Base-by-base conservation (phyloP, 2,797 vertebrate species). In the Acanthurus tractus region DNA sequence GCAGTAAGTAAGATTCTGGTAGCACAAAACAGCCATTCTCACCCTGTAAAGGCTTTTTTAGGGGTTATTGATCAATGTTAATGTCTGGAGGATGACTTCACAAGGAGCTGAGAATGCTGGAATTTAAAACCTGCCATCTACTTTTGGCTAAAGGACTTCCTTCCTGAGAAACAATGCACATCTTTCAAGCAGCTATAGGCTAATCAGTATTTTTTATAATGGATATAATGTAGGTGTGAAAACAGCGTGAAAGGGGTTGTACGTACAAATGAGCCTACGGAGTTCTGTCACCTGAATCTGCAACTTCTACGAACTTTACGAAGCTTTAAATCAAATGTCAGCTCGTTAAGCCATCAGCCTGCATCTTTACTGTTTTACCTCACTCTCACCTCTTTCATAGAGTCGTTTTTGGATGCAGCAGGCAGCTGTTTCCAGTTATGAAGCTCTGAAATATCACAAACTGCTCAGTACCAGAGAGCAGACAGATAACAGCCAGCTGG, bases 1-100 rank as follows among this genome's bases (percentile, higher is more conserved):
- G 63, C 10, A 1, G 40, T 72, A 55, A 81, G 75, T 70, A 20
- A 22, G 44, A 75, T 74, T 84, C 81, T 70, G 66, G 61, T 2
- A 23, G 62, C 71, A 55, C 57, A 65, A 75, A 78, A 61, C 42
- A 75, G 54, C 45, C 20, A 14, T 58, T 71, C 17, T 62, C 20
- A 55, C 52, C 83, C 55, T 50, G 64, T 49, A 38, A 74, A 59
- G 25, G 46, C 58, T 82, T 73, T 42, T 55, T 42, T 34, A 1
- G 20, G 18, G 52, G 79, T 61, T 67, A 74, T 70, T 79, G 81
- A 80, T 81, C 74, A 75, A 44, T 76, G 54, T 34, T 45, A 76
- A 58, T 58, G 79, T 70, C 70, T 83, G 10, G 62, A 23, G 74
- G 76, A 86, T 77, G 73, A 76, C 63, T 77, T 83, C 46, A 76